Base-by-base conservation (phyloP, 2,797 vertebrate genomes). In the Gallinago nigripennis region DNA sequence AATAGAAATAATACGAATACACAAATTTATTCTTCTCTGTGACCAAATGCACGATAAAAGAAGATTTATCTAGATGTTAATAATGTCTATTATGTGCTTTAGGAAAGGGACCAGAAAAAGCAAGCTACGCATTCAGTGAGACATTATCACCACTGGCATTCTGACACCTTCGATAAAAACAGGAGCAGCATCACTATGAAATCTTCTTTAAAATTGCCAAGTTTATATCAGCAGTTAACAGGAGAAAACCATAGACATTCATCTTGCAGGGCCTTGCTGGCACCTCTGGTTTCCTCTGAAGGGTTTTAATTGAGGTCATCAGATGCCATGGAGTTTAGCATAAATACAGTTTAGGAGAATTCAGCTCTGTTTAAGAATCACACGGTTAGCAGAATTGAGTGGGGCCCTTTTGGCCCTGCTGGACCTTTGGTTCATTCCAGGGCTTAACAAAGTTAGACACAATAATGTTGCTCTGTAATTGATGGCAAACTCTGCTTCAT, bases 231-330 rank as follows among this genome's bases (percentile, higher is more conserved):
- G 71, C 75, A 84, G 64, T 84, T 96, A 94, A 39, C 33, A 72
- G n/a, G 21, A 95, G 31, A 96, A 96, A 95, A 28, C 39, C 28
- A 30, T 48, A 50, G 66, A 46, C 43, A 71, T 96, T 96, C 54
- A 68, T 96, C 80, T 96, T 94, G 33, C 17, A 95, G 68, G 30
- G 93, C 76, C 66, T 96, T 58, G 50, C 60, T 81, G 92, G 88
- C 46, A 90, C 64, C 87, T 93, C 66, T 75, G 73, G 84, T 92
- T 93, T 76, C 53, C 70, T 46, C 54, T 78, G 58, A 70, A 57
- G 94, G 92, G 79, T 93, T 97, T 96, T 97, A 97, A 96, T 96
- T 97, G 95, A 96, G 80, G 79, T 87, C 95, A 72, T 82, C 91
- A 81, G 28, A 66, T 73, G 83, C 71, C 58, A 48, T 88, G 86